These are phyloP conservation scores for Brachirus orientalis DNA, from an alignment of 2,113 vertebrate genomes.

Conservation along the genomic window DNA sequence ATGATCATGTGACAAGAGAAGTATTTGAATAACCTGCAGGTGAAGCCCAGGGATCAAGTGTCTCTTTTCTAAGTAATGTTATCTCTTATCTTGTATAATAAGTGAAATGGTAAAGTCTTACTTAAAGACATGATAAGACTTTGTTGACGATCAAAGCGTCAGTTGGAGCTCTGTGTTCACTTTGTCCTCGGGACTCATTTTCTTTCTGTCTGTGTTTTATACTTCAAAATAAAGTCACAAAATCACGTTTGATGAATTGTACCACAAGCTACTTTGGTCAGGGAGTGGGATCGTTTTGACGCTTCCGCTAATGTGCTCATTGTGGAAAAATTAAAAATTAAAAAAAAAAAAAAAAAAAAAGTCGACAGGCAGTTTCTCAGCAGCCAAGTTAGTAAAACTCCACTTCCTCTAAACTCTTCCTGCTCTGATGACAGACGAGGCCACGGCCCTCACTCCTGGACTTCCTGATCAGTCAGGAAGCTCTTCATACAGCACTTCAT, in stretches of 20 bases:
- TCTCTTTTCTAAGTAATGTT: background rate
- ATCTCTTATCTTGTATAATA: slow-evolving; percentile 22
- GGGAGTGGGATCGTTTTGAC: too few relatives aligned
- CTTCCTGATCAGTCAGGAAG: slow-evolving; percentile 15
- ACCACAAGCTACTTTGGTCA: too few relatives aligned
- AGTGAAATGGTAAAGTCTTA: background rate
- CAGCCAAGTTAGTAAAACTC: slow-evolving; percentile 42
- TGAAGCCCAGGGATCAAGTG: too few relatives aligned
- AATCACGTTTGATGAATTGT: too few relatives aligned
- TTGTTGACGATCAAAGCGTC: too few relatives aligned
- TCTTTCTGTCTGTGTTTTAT: background rate
- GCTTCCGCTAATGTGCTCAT: background rate
- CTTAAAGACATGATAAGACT: background rate
- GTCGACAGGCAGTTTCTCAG: slow-evolving; percentile 14
- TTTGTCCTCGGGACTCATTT: too few relatives aligned
- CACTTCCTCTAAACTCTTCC: slow-evolving; percentile 78
- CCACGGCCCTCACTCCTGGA: background rate
- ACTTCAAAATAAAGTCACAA: background rate
- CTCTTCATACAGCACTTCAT: background rate
- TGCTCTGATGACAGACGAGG: slow-evolving; percentile 29
- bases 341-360: background rate
- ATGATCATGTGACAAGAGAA: too few relatives aligned
- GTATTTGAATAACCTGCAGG: too few relatives aligned
- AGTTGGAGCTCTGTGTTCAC: too few relatives aligned
- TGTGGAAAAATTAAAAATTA: too few relatives aligned